phyloP scores from a whole-genome alignment of 1,140 invertebrate genomes.

The fruit fly (Drosophila melanogaster) region DNA sequence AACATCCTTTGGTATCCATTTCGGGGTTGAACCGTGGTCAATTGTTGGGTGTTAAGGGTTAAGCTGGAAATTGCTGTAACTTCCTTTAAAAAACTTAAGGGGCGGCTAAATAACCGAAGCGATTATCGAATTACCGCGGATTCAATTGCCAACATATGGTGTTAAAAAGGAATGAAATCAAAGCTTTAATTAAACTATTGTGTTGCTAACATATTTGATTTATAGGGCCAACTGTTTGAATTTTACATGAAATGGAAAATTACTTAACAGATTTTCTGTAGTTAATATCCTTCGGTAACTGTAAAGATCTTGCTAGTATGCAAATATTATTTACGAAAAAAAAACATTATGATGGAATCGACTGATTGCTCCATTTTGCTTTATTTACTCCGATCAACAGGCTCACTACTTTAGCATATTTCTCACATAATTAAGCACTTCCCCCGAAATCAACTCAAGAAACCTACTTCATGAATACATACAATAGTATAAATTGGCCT shows the following conservation, averaged over 20 bases:
- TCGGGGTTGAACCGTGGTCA: constrained; percentile 38
- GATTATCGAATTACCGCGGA: constrained; percentile 58
- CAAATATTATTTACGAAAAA: too few species aligned
- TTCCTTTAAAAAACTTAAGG: neutral
- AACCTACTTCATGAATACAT: constrained; percentile 23
- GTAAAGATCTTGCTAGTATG: too few species aligned
- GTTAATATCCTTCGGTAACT: too few species aligned
- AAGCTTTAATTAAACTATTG: constrained; percentile 41
- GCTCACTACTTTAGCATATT: constrained; percentile 1
- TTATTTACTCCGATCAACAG: constrained; percentile 3
- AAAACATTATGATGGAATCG: neutral
- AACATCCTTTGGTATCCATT: neutral
- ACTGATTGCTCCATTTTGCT: neutral
- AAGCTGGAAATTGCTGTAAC: constrained; percentile 17
- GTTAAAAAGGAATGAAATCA: constrained; percentile 11
- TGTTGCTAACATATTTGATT: neutral
- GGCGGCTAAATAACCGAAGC: constrained; percentile 36
- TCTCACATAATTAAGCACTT: constrained; percentile 44
- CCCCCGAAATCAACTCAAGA: constrained; percentile 16
- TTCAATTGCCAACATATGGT: constrained; percentile 67
- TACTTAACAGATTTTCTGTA: too few species aligned
- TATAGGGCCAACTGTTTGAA: constrained; percentile 1
- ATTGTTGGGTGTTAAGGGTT: constrained; percentile 50
- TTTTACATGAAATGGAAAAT: constrained; percentile 1
- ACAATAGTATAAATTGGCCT: constrained; percentile 62